phyloP scores from a whole-genome alignment of 2,888 invertebrate genomes.

The Calameuta idolon region DNA sequence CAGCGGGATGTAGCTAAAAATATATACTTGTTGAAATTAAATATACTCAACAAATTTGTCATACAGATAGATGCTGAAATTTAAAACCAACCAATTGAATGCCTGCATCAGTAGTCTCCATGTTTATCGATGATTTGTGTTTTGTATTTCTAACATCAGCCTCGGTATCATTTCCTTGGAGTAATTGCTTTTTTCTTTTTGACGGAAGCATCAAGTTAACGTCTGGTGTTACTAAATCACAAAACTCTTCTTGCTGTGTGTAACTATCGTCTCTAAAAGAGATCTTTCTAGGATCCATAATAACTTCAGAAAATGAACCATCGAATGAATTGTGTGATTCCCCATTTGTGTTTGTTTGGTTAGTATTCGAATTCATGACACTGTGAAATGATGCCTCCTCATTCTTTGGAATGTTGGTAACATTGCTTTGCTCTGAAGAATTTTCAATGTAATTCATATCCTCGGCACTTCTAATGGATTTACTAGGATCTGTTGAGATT shows the following conservation, averaged over 20 bases:
- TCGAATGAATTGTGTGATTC: constrained; percentile 43
- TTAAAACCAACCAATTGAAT: constrained; percentile 38
- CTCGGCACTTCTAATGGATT: constrained; percentile 32
- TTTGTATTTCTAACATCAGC: constrained; percentile 24
- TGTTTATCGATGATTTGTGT: constrained; percentile 16
- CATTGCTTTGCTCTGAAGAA: constrained; percentile 28
- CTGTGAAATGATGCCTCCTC: constrained; percentile 27
- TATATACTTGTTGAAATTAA: not conserved
- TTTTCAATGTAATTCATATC: constrained; percentile 35
- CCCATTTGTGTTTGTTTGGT: constrained; percentile 26
- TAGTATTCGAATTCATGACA: constrained; percentile 9
- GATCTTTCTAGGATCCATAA: constrained; percentile 57
- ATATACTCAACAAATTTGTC: not conserved
- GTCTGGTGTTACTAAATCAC: constrained; percentile 58
- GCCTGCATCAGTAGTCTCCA: constrained; percentile 28
- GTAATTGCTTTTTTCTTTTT: constrained; percentile 49
- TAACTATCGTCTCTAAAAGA: constrained; percentile 59
- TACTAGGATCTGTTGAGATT: constrained; percentile 25
- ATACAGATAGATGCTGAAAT: not conserved
- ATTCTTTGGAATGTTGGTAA: constrained; percentile 23
- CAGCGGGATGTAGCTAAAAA: constrained; percentile 65
- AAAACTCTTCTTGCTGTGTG: constrained; percentile 57
- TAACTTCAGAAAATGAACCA: constrained; percentile 42
- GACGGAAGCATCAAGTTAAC: constrained; percentile 53
- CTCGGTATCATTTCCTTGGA: constrained; percentile 24